Conservation (phyloP, 2,888 invertebrate species). For the Eucriotettix oculatus region DNA sequence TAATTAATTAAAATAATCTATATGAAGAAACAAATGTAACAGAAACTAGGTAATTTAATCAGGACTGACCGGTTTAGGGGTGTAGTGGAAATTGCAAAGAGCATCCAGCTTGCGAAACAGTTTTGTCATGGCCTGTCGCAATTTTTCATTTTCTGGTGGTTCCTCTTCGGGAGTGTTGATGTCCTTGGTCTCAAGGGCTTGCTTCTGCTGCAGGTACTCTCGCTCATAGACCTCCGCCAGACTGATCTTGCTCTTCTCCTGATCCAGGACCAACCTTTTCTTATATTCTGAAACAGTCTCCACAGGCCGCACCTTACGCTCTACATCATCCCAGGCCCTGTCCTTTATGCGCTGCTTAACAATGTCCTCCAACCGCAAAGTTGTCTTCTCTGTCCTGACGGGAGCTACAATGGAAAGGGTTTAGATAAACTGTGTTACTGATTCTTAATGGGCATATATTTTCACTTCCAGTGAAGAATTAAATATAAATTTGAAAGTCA, state of each 20-base stretch:
- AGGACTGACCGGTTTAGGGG: slow-evolving; percentile 54
- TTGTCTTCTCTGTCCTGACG: slow-evolving; percentile 81
- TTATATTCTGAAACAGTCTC: slow-evolving; percentile 71
- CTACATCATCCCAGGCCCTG: slow-evolving; percentile 86
- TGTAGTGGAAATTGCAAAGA: slow-evolving; percentile 84
- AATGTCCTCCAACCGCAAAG: slow-evolving; percentile 71
- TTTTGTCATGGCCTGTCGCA: slow-evolving; percentile 52
- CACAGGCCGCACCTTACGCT: slow-evolving; percentile 66
- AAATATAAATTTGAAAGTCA: no score
- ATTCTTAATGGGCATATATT: no score
- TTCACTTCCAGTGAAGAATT: no score
- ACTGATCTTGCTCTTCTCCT: slow-evolving; percentile 86
- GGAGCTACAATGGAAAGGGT: slow-evolving; percentile 40
- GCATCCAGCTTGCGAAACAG: slow-evolving; percentile 81
- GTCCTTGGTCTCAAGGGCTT: slow-evolving; percentile 24
- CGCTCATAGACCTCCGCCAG: slow-evolving; percentile 87
- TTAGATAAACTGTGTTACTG: no score
- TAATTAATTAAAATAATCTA: no score
- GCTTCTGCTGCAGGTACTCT: slow-evolving; percentile 55
- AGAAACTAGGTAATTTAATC: no score
- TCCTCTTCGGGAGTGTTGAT: slow-evolving; percentile 37
- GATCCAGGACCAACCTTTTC: slow-evolving; percentile 74
- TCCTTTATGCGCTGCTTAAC: slow-evolving; percentile 86
- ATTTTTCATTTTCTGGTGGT: slow-evolving; percentile 61
- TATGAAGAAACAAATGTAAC: no score